Percentiles rank a stretch among this genome's conserved stretches.
phyloP scores from a whole-genome alignment of 37 sponge, comb jelly and placozoan genomes.

The Ephydatia muelleri region DNA sequence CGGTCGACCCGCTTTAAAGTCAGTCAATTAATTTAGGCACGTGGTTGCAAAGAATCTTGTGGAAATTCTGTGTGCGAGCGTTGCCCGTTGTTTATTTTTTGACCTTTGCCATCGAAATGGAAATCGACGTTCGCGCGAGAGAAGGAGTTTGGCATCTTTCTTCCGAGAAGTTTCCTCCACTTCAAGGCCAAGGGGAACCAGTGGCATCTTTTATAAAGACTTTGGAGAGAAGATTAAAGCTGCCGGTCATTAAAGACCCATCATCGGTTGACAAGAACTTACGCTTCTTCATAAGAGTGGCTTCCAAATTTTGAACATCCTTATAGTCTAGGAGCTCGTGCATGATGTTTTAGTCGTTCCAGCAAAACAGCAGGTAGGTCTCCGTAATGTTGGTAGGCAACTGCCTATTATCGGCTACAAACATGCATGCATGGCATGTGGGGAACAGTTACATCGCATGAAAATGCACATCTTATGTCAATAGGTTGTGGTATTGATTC shows the following conservation, averaged over 20 bases:
- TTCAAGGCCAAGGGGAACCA: constrained; percentile 9
- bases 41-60: background rate
- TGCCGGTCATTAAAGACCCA: constrained; percentile 16
- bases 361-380: constrained; percentile 30
- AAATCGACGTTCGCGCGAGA: no score
- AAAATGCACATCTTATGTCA: no score
- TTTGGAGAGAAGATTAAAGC: constrained; percentile 1
- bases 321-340: constrained; percentile 19
- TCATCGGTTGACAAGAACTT: constrained; percentile 14
- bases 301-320: constrained; percentile 20
- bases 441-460: no score
- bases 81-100: background rate
- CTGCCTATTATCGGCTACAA: background rate
- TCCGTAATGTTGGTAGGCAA: background rate
- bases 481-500: no score
- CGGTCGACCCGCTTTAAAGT: background rate
- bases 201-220: constrained; percentile 13
- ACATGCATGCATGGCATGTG: no score
- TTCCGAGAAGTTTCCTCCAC: background rate
- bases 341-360: constrained; percentile 18
- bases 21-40: background rate
- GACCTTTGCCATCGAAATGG: background rate
- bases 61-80: background rate
- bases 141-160: background rate
- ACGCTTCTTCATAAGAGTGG: background rate